Conservation (phyloP, 1,140 invertebrate species). For the Calycopis cecrops region DNA sequence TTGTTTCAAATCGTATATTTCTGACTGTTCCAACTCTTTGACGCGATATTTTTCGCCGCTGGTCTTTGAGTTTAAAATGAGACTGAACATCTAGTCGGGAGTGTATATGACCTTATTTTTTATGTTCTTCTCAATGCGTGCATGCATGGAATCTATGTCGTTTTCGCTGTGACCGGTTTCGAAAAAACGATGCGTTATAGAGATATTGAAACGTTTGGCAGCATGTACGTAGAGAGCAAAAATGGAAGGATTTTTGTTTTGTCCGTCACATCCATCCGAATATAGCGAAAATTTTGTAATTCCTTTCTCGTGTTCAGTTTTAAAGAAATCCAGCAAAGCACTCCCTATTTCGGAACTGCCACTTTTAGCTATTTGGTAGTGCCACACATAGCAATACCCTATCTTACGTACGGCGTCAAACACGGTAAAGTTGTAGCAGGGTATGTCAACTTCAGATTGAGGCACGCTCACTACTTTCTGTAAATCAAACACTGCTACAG, state of each 20-base stretch:
- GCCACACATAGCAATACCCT: conserved; percentile 28
- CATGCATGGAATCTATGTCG: conserved; percentile 24
- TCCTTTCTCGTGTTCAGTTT: conserved; percentile 17
- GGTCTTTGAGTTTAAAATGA: conserved; percentile 1
- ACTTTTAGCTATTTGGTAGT: conserved; percentile 21
- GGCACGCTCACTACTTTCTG: conserved; percentile 26
- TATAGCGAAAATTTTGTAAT: conserved; percentile 15
- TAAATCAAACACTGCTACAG: conserved; percentile 23
- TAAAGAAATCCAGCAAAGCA: conserved; percentile 14
- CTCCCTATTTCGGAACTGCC: conserved; percentile 23
- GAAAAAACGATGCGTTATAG: conserved; percentile 21
- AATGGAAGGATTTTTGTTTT: conserved; percentile 25
- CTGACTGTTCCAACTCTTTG: background rate
- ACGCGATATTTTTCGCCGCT: background rate
- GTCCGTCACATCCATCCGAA: conserved; percentile 24
- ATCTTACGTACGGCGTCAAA: conserved; percentile 21
- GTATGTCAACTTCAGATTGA: conserved; percentile 23
- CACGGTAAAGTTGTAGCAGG: conserved; percentile 27
- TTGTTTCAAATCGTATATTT: background rate
- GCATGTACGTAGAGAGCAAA: conserved; percentile 17
- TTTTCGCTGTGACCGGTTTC: conserved; percentile 19
- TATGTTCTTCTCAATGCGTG: conserved; percentile 19
- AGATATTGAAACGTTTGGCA: conserved; percentile 3
- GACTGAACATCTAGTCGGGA: conserved; percentile 3
- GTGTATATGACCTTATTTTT: conserved; percentile 23